Conservation (phyloP, 2,797 vertebrate species). For the Erethizon dorsatum region DNA sequence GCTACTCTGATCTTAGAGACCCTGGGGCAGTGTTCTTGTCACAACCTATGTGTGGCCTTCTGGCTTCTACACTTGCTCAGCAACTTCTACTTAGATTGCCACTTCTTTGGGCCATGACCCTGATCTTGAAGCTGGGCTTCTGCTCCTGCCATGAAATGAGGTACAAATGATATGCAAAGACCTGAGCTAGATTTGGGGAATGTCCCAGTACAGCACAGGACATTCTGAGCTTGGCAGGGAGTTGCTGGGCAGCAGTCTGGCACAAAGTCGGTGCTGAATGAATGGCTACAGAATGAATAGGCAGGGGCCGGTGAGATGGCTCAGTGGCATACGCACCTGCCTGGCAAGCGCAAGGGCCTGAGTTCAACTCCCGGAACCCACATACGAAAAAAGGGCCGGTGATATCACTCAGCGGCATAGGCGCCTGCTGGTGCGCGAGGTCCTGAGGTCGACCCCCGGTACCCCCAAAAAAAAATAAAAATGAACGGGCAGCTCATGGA, state of each 20-base stretch:
- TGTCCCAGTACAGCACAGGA: not conserved
- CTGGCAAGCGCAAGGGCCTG: too few species aligned
- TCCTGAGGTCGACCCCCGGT: too few species aligned
- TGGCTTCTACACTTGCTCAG: not conserved
- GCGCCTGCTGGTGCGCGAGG: too few species aligned
- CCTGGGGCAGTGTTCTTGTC: not conserved
- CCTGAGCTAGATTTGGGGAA: not conserved
- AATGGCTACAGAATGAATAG: not conserved
- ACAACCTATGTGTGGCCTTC: not conserved
- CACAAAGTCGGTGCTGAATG: not conserved
- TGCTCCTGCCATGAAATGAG: not conserved
- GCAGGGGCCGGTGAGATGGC: not conserved
- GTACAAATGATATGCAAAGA: not conserved
- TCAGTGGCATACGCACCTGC: too few species aligned
- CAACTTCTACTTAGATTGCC: constrained; percentile 26
- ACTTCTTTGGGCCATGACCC: not conserved
- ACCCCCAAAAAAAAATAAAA: not conserved
- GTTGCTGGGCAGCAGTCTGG: not conserved
- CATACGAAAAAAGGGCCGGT: too few species aligned
- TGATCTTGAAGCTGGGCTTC: not conserved
- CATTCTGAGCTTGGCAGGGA: not conserved
- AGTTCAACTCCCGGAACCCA: too few species aligned
- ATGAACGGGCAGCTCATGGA: not conserved
- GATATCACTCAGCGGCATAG: too few species aligned
- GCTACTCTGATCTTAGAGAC: not conserved